Percentiles rank a stretch among this genome's conserved stretches.
phyloP scores from a whole-genome alignment of 2,797 vertebrate genomes.

The Catamblyrhynchus diadema region DNA sequence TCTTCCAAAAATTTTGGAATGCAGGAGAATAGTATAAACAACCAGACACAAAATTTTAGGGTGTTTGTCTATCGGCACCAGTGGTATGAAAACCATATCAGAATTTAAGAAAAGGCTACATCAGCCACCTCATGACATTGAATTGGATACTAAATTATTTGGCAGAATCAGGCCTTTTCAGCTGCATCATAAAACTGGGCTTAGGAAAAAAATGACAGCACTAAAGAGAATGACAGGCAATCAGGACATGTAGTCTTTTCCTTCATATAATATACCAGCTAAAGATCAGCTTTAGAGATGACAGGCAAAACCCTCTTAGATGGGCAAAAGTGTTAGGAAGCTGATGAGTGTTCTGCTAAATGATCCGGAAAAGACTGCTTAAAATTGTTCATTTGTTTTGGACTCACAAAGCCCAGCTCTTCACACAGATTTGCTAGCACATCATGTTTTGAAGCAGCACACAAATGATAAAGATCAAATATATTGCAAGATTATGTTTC shows the following conservation, averaged over 20 bases:
- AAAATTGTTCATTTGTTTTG: not conserved
- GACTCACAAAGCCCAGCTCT: not conserved
- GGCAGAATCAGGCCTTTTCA: not conserved
- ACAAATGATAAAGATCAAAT: not conserved
- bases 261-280: not conserved
- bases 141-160: not conserved
- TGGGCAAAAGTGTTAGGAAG: not conserved
- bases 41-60: not conserved
- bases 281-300: not conserved
- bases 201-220: not conserved
- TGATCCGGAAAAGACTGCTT: not conserved
- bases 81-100: not conserved
- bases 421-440: not conserved
- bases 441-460: not conserved
- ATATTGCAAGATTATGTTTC: not conserved
- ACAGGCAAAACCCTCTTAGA: not conserved
- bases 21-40: not conserved
- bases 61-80: not conserved
- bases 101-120: not conserved
- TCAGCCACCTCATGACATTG: not conserved
- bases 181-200: not conserved
- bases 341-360: not conserved
- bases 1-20: not conserved
- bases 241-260: not conserved
- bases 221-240: not conserved